Base-by-base conservation (phyloP, 92 coral and sea anemone genomes). In the Porites divaricata region DNA sequence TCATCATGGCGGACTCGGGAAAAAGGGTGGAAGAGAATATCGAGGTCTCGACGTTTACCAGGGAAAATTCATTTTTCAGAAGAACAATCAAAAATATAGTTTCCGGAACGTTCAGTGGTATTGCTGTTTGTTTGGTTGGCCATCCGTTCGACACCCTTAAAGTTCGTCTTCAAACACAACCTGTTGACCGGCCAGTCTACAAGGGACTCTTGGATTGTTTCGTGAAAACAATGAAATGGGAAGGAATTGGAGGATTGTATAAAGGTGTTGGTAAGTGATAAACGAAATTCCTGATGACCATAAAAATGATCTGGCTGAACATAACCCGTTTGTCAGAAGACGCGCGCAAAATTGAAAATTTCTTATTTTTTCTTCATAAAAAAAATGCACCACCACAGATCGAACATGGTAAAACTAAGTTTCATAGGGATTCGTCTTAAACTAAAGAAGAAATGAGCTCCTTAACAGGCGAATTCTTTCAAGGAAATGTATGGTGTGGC, bases 71-170 rank as follows among this genome's bases (percentile, higher is more conserved):
- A 9, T 80, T 94, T 72, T 14, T 87, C 0, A 79, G 87, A 24
- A 92, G 98, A n/a, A 91, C 98, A 35, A 59, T 92, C 1, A 94
- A 94, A 78, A 94, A 94, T 26, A 65, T 94, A 8, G 71, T 92
- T 1, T 92, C 95, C 79, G 98, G 98, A 41, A 94, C 98, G 23
- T 81, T 89, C 28, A 93, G 98, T 67, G 98, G 98, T 1, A 85
- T 94, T 21, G 95, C 98, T 23, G 98, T 94, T 6, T 94, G 98
- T 67, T 86, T 94, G n/a, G 95, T 94, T 4, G 98, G 98, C 0
- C 98, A 94, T 82, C 98, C 98, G 12, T 94, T 94, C 63, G 98
- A 94, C 64, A 94, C 98, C 22, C 91, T 94, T 1, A 94, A 94
- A 74, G 98, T 94, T 81, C 93, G 98, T 61, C 79, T 94, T 75